These are phyloP conservation scores for Chaenocephalus aceratus DNA, from an alignment of 2,113 vertebrate species.

Conservation along the genomic window DNA sequence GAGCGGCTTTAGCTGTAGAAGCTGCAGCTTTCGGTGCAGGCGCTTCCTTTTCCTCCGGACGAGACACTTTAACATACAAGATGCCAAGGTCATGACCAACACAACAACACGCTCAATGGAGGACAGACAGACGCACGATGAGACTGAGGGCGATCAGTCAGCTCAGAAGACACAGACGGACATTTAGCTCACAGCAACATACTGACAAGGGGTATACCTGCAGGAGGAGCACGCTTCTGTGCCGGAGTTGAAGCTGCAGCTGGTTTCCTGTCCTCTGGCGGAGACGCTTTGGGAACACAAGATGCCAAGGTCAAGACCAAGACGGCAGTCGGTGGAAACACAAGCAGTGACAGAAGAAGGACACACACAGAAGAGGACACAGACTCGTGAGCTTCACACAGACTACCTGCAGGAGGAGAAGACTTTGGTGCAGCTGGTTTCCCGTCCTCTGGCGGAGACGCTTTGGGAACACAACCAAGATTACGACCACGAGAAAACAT, in stretches of 20 bases:
- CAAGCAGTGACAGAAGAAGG: neutral
- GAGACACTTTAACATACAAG: conserved; percentile 53
- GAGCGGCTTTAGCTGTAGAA: conserved; percentile 22
- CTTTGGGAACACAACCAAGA: conserved; percentile 43
- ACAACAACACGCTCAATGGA: conserved; percentile 16
- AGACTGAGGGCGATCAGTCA: neutral
- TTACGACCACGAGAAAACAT: conserved; percentile 10
- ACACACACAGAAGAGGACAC: neutral
- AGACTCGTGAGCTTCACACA: neutral
- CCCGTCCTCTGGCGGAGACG: conserved; percentile 60
- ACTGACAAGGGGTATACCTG: conserved; percentile 33
- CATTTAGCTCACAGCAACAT: neutral
- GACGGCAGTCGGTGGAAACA: conserved; percentile 24
- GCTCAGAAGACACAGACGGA: neutral
- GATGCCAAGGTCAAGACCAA: conserved; percentile 52
- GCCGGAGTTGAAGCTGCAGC: conserved; percentile 31
- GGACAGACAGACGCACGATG: conserved; percentile 8
- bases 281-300: conserved; percentile 61
- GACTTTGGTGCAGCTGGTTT: conserved; percentile 36
- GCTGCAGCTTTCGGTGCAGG: conserved; percentile 36
- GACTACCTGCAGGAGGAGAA: conserved; percentile 57
- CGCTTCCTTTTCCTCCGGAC: conserved; percentile 58
- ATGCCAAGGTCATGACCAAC: conserved; percentile 33
- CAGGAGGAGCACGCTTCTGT: conserved; percentile 15
- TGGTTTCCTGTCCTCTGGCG: conserved; percentile 59